Base-by-base conservation (phyloP, 1,140 invertebrate species). In the Tetranychus cinnabarinus region DNA sequence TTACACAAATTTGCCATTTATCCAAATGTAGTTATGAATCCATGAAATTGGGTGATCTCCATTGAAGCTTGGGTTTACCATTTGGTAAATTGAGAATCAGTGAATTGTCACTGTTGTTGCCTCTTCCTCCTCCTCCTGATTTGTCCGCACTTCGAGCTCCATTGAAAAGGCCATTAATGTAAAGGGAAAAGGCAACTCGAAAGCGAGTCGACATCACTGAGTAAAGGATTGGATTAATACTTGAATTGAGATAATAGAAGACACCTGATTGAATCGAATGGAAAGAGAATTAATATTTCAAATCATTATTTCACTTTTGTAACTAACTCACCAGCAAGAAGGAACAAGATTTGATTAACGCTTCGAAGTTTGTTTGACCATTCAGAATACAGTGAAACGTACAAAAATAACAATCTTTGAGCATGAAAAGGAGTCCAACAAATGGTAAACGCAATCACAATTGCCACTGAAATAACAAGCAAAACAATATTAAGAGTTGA, bases 381-480 rank as follows among this genome's bases (percentile, higher is more conserved):
- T 34, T 63, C 70, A 60, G 61, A 68, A 64, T 66, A 73, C 63
- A 63, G 67, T 58, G 75, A 76, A 3, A 80, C 77, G 69, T 86
- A 86, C 58, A 85, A 79, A 39, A 82, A 82, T 63, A 88, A 76
- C 23, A 90, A 74, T 23, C 88, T 72, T 72, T 91, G 88, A 34
- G 83, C 79, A 69, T 92, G 88, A 71, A 90, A 92, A n/a, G 88
- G 88, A 2, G 86, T 85, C 88, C 88, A 92, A 72, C 87, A 91
- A 23, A 90, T 75, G 75, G 91, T 90, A 75, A 93, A 93, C 13
- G 86, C 86, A 50, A 89, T 79, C 36, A 89, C 87, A 35, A 93
- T 87, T 33, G 86, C 86, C 63, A 90, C 88, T 93, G 79, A 15
- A 47, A n/a, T 10, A 47, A 47, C 8, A n/a, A 47, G n/a, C 8